phyloP scores from a whole-genome alignment of 2,888 invertebrate genomes.

The Ophonus ardosiacus region DNA sequence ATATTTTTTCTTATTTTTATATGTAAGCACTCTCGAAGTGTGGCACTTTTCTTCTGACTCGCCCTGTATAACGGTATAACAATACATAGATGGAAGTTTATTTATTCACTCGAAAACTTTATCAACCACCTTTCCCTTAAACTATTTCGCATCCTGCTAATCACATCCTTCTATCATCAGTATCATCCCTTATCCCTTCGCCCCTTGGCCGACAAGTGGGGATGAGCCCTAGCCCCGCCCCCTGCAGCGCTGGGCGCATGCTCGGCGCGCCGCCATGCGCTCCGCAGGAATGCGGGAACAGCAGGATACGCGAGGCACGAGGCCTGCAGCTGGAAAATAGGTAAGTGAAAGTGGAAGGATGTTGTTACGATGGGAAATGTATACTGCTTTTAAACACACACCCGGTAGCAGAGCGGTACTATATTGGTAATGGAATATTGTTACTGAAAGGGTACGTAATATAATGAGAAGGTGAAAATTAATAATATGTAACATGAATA shows the following conservation, averaged over 20 bases:
- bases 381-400: conserved; percentile 2
- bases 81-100: no score
- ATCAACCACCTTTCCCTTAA: neutral
- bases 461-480: neutral
- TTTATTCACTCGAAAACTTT: no score
- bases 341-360: conserved; percentile 7
- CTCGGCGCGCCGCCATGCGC: conserved; percentile 24
- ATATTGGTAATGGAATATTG: neutral
- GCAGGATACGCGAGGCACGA: neutral
- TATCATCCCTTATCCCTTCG: no score
- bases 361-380: neutral
- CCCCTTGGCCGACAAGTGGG: no score
- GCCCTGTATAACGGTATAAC: no score
- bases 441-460: neutral
- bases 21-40: no score
- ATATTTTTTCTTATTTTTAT: no score
- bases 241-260: conserved; percentile 4
- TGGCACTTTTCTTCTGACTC: no score
- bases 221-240: neutral
- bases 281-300: conserved; percentile 19
- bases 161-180: no score
- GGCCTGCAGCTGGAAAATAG: neutral
- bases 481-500: no score
- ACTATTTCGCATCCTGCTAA: no score
- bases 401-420: neutral